Evolutionary conservation across 2,888 invertebrate genomes (phyloP), one percentile per base, ranked within the genome.

Genomic region (Agonopterix heracliana): DNA sequence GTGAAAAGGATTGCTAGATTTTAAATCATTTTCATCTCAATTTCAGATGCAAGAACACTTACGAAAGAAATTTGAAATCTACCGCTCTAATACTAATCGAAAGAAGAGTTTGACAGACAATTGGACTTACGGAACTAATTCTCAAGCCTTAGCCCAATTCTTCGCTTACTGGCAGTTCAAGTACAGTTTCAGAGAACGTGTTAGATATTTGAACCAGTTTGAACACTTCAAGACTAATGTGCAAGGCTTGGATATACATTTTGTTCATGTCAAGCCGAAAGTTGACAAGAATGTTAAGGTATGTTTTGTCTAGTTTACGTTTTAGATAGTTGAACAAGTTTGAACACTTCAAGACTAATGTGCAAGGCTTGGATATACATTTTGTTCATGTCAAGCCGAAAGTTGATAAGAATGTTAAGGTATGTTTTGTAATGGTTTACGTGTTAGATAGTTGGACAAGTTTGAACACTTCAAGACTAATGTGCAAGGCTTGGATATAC

Each of bases 71-170:
- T 85, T 94, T 44, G 84, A 87, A 5, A 66, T 66, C 1, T 83
- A 86, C 48, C 78, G 87, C 0, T 66, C 71, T 0, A n/a, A 45
- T 2, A 63, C 74, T 13, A 86, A 87, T 7, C 65, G 64, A 9
- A 56, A 56, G 10, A 68, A 73, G 10, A 79, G 79, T 34, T 57
- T 92, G 12, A 92, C 94, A 73, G 92, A 90, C 44, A 81, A 89
- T 0, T 96, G 96, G 82, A 90, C 92, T 47, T 97, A 97, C 67
- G 98, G 98, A 0, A 91, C 96, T 57, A 93, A 95, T 63, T 84
- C 92, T 0, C 90, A 92, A 1, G 91, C 91, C 13, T 78, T 96
- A 13, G 81, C 90, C 9, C 89, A 90, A 46, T 82, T 96, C 34
- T 79, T 94, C 26, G 84, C 92, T 1, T 92, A 95, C 69, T 98